Evolutionary conservation across 2,113 vertebrate genomes (phyloP).

Genomic region (Silurus glanis): DNA sequence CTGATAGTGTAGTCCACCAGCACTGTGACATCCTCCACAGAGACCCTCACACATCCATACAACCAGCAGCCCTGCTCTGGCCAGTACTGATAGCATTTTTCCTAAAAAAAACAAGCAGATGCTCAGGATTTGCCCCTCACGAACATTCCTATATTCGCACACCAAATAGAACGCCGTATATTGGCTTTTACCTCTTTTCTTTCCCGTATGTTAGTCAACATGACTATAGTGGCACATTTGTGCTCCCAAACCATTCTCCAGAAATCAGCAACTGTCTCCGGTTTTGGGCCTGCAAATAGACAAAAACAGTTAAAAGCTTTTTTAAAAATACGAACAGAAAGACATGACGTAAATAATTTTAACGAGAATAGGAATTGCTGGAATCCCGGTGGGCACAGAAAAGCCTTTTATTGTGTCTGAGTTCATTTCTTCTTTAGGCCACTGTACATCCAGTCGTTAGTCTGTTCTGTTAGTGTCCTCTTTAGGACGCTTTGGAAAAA

Average conservation of each 20-base stretch:
- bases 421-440: neutral
- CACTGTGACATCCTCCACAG: conserved; percentile 87
- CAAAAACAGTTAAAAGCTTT: neutral
- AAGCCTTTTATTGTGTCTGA: neutral
- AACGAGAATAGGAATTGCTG: neutral
- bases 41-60: conserved; percentile 85
- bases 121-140: neutral
- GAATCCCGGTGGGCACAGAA: neutral
- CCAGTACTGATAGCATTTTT: conserved; percentile 96
- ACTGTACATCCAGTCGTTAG: neutral
- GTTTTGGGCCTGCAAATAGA: conserved; percentile 84
- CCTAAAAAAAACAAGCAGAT: conserved; percentile 67
- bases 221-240: conserved; percentile 87
- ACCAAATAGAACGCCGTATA: neutral
- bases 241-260: conserved; percentile 99
- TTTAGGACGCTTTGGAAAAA: neutral
- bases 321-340: neutral
- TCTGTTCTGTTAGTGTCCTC: neutral
- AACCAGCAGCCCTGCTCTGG: conserved; percentile 97
- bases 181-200: conserved; percentile 83
- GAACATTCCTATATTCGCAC: neutral
- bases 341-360: neutral
- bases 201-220: conserved; percentile 95
- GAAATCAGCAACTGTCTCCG: conserved; percentile 90
- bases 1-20: conserved; percentile 96